phyloP scores from a whole-genome alignment of 1,140 invertebrate genomes.

The Solenopsis fugax region DNA sequence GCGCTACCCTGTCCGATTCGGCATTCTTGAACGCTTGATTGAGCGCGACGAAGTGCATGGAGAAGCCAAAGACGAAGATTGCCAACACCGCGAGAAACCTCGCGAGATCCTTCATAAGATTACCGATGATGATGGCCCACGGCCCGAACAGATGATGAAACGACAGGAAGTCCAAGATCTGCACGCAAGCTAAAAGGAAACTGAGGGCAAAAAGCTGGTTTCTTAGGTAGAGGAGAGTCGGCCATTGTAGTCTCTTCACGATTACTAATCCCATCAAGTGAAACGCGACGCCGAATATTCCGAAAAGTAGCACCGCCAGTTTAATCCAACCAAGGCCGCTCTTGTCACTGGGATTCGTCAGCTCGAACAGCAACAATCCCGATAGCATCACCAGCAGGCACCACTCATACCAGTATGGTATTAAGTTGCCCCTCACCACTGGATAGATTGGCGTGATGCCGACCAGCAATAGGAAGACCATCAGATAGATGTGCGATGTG shows the following conservation, averaged over 20 bases:
- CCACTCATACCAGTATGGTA: conserved; percentile 98
- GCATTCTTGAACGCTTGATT: conserved; percentile 94
- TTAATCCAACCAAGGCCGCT: conserved; percentile 97
- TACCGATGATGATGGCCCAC: conserved; percentile 97
- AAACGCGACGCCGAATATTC: conserved; percentile 96
- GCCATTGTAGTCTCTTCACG: conserved; percentile 91
- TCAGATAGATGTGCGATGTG: conserved; percentile 99
- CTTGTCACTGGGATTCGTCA: conserved; percentile 98
- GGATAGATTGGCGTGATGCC: conserved; percentile 96
- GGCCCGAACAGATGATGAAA: conserved; percentile 99
- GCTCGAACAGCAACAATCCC: conserved; percentile 97
- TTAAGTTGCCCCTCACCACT: conserved; percentile 90
- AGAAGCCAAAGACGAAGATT: conserved; percentile 99
- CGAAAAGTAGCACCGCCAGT: conserved; percentile 96
- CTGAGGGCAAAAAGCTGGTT: conserved; percentile 99
- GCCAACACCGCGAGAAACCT: conserved; percentile 98
- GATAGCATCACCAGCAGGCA: conserved; percentile 97
- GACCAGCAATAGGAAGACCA: conserved; percentile 96
- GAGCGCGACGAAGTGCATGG: conserved; percentile 97
- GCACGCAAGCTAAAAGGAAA: conserved; percentile 97
- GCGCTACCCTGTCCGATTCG: conserved; percentile 84
- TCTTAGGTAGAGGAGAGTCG: conserved; percentile 95
- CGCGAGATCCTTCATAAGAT: conserved; percentile 96
- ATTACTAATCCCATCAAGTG: conserved; percentile 94
- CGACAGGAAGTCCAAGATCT: conserved; percentile 98